phyloP scores from a whole-genome alignment of 2,888 invertebrate species.

The Notocelia uddmanniana region DNA sequence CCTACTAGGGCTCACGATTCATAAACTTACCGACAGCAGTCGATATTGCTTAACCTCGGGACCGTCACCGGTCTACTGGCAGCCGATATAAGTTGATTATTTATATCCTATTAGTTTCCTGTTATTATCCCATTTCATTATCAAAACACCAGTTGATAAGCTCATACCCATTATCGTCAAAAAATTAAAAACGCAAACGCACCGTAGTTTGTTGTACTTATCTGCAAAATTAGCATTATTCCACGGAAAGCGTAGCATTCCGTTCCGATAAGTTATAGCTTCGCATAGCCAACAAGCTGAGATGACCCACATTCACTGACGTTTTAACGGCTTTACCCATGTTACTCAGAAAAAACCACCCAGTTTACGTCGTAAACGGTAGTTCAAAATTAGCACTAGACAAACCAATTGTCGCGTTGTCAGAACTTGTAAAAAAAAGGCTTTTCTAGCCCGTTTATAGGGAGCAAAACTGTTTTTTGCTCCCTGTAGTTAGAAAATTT shows the following conservation, averaged over 20 bases:
- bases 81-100: background rate
- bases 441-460: too few species aligned
- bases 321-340: constrained; percentile 11
- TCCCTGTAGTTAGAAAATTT: too few species aligned
- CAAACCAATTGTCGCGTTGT: constrained; percentile 6
- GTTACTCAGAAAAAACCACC: constrained; percentile 18
- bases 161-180: constrained; percentile 6
- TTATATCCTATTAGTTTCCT: constrained; percentile 2
- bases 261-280: constrained; percentile 26
- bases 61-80: background rate
- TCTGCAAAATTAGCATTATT: constrained; percentile 37
- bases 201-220: constrained; percentile 9
- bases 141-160: constrained; percentile 20
- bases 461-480: too few species aligned
- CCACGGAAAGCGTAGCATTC: constrained; percentile 22
- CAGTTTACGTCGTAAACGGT: background rate
- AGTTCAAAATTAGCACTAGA: constrained; percentile 3
- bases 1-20: background rate
- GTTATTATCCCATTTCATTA: constrained; percentile 14
- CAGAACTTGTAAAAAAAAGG: too few species aligned
- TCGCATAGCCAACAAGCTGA: constrained; percentile 7
- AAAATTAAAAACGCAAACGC: background rate
- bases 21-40: background rate
- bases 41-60: background rate
- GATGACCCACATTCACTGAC: constrained; percentile 22